Conservation (phyloP, 2,797 vertebrate genomes). For the Limnodromus scolopaceus region DNA sequence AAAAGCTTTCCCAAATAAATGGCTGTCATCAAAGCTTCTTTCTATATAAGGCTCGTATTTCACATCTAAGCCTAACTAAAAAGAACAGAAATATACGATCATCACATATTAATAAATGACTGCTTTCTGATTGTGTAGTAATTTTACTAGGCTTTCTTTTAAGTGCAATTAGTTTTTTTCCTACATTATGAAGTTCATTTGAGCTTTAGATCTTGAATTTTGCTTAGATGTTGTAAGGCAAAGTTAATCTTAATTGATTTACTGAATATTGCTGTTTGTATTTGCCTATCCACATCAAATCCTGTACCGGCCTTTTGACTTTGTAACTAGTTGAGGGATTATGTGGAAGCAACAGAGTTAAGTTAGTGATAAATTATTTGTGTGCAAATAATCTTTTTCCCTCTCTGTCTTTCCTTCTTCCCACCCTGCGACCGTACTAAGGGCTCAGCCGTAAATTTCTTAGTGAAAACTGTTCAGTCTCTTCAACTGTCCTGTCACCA, state of each 20-base stretch:
- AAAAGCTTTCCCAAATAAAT: constrained; percentile 47
- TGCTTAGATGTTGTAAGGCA: neutral
- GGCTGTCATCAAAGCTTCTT: neutral
- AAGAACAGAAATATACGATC: neutral
- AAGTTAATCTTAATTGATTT: neutral
- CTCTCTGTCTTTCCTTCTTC: neutral
- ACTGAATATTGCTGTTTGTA: neutral
- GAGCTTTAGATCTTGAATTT: neutral
- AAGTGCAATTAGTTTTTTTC: neutral
- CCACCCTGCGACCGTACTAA: neutral
- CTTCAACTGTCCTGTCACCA: neutral
- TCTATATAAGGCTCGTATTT: constrained; percentile 1
- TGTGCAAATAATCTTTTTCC: neutral
- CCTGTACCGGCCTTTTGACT: neutral
- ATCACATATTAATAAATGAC: neutral
- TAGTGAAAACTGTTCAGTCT: neutral
- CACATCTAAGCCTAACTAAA: neutral
- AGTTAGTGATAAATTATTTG: neutral
- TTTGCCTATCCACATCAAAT: neutral
- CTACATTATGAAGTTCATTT: neutral
- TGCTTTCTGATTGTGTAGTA: neutral
- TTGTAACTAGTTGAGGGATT: neutral
- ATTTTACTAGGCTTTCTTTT: neutral
- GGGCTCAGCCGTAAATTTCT: neutral
- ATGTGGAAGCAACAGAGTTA: neutral